Percentiles rank a stretch among this genome's conserved stretches.
phyloP scores from a whole-genome alignment of 2,888 invertebrate genomes.

The Pollenia amentaria region DNA sequence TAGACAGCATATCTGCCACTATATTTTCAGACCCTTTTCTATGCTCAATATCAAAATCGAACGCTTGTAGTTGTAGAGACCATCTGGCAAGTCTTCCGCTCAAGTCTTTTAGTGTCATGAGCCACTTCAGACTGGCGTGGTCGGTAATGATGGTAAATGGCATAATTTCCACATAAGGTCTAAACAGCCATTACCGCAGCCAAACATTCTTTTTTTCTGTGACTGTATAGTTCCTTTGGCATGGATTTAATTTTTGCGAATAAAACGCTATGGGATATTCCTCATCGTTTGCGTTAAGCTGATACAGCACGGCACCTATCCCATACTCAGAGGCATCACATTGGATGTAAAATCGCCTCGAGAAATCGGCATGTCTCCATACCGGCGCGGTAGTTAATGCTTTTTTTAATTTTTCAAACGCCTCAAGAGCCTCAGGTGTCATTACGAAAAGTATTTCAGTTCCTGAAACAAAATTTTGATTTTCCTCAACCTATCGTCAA shows the following conservation, averaged over 20 bases:
- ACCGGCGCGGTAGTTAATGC: too few species aligned
- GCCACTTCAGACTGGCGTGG: not conserved
- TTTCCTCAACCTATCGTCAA: too few species aligned
- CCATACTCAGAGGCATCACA: not conserved
- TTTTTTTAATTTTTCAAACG: too few species aligned
- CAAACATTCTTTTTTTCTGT: not conserved
- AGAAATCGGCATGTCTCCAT: too few species aligned
- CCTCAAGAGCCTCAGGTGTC: too few species aligned
- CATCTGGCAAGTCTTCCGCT: too few species aligned
- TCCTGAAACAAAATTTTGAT: too few species aligned
- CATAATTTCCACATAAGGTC: not conserved
- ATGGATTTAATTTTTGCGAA: not conserved
- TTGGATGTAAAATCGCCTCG: slow-evolving; percentile 7
- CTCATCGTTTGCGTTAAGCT: not conserved
- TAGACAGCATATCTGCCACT: too few species aligned
- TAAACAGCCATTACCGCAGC: not conserved
- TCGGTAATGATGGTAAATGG: not conserved
- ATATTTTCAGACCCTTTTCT: too few species aligned
- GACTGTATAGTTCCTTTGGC: not conserved
- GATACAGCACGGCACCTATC: not conserved
- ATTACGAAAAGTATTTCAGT: slow-evolving; percentile 8
- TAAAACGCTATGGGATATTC: slow-evolving; percentile 1
- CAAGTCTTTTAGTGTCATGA: too few species aligned
- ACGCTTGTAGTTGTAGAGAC: too few species aligned
- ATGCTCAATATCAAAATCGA: too few species aligned